A percentile compares a stretch with the other conserved stretches of the same genome.
Evolutionary conservation across 2,888 invertebrate genomes (phyloP).

Genomic region (Athalia circularis): DNA sequence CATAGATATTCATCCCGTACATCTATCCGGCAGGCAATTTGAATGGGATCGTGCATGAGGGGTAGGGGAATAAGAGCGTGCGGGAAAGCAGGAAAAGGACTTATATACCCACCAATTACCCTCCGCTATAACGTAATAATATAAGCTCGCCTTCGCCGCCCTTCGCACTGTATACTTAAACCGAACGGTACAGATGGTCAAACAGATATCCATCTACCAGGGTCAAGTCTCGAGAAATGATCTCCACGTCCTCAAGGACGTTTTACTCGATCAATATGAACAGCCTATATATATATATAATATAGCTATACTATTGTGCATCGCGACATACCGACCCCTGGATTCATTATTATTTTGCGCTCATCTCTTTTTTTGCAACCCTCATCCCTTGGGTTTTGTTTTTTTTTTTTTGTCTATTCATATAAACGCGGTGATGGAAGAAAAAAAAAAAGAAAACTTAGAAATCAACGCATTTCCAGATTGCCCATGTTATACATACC

Average conservation of each 20-base stretch:
- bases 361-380: not conserved
- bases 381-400: not conserved
- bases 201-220: not conserved
- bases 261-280: constrained; percentile 2
- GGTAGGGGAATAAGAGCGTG: no score
- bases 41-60: no score
- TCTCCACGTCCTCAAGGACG: constrained; percentile 20
- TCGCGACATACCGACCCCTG: not conserved
- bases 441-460: no score
- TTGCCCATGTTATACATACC: no score
- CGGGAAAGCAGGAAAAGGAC: no score
- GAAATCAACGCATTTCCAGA: no score
- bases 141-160: not conserved
- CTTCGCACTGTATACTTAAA: not conserved
- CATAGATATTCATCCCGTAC: constrained; percentile 10
- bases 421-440: not conserved
- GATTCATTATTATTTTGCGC: not conserved
- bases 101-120: constrained; percentile 11
- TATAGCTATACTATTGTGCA: not conserved
- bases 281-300: no score
- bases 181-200: constrained; percentile 6
- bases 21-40: no score
- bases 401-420: not conserved
- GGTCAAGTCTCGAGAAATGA: constrained; percentile 24
- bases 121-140: not conserved